Base-by-base conservation (phyloP, 2,797 vertebrate species). In the Toxotes lorentzi region DNA sequence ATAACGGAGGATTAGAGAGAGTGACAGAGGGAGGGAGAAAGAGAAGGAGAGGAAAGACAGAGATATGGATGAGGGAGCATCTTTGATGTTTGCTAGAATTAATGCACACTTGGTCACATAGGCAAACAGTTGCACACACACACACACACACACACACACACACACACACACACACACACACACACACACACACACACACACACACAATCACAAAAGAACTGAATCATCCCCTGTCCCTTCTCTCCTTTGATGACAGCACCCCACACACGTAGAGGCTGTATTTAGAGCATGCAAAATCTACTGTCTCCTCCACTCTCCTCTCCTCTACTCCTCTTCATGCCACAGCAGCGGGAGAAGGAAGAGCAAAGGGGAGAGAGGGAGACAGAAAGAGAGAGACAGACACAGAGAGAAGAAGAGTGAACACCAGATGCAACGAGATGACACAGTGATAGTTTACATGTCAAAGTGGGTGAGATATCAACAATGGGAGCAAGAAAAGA, bases 261-360 rank as follows among this genome's bases (percentile, higher is more conserved):
- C 84, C 90, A 84, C 90, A 92, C 92, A 91, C 50, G 57, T 72
- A 90, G 79, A 68, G 80, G 90, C 91, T 93, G 93, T 94, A 95
- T 95, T 94, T 95, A 94, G 94, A 95, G 94, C 93, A 93, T 94
- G 93, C 89, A 94, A 95, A 95, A 94, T 94, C 88, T 83, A 93
- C 91, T 90, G 94, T 94, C 93, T 94, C 92, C 86, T 94, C 86
- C 66, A 73, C 84, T 95, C 85, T 82, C 47, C 86, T 89, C 86
- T 92, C 75, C 83, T 84, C 83, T 82, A 21, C 66, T 86, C 73
- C 87, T 84, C 90, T 86, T 79, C 74, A 47, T 61, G 70, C 70
- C 81, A 87, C 69, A 80, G 85, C 76, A 86, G 70, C 85, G 82
- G 86, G 76, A 83, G 62, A 43, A 61, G 65, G 78, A 72, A 63